Evolutionary conservation across 1,140 invertebrate genomes (phyloP).

Genomic region (Marisa cornuarietis): DNA sequence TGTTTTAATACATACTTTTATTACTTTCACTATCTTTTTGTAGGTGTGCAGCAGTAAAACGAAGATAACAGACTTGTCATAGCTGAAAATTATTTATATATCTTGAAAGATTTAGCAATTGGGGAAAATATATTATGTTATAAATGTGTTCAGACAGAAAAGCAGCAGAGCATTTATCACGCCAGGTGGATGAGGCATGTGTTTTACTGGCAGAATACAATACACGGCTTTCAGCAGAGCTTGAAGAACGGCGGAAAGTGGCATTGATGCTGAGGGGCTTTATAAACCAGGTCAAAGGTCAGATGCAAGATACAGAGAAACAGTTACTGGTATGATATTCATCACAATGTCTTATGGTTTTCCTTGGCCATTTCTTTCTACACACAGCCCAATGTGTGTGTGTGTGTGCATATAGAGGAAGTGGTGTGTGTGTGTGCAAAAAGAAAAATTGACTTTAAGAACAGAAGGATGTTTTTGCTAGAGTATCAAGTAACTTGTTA

Average conservation of each 20-base stretch:
- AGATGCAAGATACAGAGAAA: slow-evolving; percentile 84
- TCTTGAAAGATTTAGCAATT: too few relatives aligned
- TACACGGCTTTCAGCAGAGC: slow-evolving; percentile 81
- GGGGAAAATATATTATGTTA: too few relatives aligned
- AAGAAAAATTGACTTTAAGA: too few relatives aligned
- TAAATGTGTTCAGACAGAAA: slow-evolving; percentile 76
- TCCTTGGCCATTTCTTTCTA: not conserved
- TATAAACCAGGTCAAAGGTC: slow-evolving; percentile 83
- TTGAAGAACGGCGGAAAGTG: slow-evolving; percentile 85
- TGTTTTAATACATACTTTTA: too few relatives aligned
- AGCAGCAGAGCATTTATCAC: slow-evolving; percentile 76
- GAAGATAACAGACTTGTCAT: too few relatives aligned
- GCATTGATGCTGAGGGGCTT: slow-evolving; percentile 88
- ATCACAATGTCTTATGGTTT: not conserved
- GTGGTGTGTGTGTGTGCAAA: not conserved
- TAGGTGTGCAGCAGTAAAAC: too few relatives aligned
- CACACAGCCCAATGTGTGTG: not conserved
- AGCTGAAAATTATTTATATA: too few relatives aligned
- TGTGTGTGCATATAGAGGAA: not conserved
- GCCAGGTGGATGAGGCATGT: slow-evolving; percentile 87
- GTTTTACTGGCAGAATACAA: slow-evolving; percentile 89
- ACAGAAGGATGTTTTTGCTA: too few relatives aligned
- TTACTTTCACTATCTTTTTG: too few relatives aligned
- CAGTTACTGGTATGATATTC: slow-evolving; percentile 79
- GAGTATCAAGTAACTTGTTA: too few relatives aligned